Base-by-base conservation (phyloP, 2,888 invertebrate genomes). In the Tiliacea aurago region DNA sequence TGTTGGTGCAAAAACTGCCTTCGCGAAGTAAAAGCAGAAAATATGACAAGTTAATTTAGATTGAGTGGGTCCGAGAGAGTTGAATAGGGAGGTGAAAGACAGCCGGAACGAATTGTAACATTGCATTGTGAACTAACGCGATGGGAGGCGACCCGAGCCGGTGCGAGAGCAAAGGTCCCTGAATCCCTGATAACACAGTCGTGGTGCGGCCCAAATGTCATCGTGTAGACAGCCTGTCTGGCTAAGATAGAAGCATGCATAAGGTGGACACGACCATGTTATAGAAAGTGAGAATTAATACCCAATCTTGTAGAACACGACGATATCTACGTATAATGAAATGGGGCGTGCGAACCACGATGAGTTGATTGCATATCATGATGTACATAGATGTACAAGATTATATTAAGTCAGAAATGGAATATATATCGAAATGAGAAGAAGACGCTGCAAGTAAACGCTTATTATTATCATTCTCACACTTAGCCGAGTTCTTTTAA, bases 1-100 rank as follows among this genome's bases (percentile, higher is more conserved):
- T 86, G 81, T 82, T 83, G 85, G 75, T 77, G 90, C 89, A 92
- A 93, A 92, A 91, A 91, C 89, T 87, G 83, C 85, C 87, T 81
- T 81, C 76, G 83, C 87, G 69, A 86, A 85, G 90, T 92, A 94
- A 94, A 94, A 92, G 90, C 90, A 92, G 91, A 92, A 91, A 93
- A 93, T 93, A 92, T 94, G 95, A 95, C 94, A 93, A 91, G 92
- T 93, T 93, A 93, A 95, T 95, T 94, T 93, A 93, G 93, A 94
- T 92, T 91, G 93, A 94, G 91, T 88, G 88, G 85, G 87, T 82
- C 84, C 88, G 92, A 89, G 92, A 93, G 93, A 92, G 91, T 91
- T 91, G 90, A 91, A 90, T 91, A 91, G 90, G 90, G 89, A 90
- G 90, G 92, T 90, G 91, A 94, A 91, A 93, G 91, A 93, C 91